These are phyloP conservation scores for Melanaphis sacchari DNA, from an alignment of 1,140 invertebrate genomes.

Conservation along the genomic window DNA sequence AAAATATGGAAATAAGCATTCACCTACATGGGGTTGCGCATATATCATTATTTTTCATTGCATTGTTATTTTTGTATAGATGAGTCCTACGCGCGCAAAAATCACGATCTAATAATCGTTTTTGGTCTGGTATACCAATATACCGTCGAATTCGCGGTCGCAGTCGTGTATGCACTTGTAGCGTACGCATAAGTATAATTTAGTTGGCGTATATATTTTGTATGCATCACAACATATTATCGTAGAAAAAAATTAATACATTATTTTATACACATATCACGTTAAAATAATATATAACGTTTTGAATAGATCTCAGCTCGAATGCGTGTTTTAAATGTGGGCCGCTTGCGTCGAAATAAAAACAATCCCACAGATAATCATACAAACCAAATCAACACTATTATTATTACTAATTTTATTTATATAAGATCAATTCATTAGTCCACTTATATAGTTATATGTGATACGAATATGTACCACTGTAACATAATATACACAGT, in stretches of 20 bases:
- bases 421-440: not conserved
- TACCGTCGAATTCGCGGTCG: constrained; percentile 18
- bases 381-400: not conserved
- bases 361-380: not conserved
- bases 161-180: not conserved
- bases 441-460: not conserved
- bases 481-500: not conserved
- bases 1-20: not conserved
- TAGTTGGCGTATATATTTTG: not conserved
- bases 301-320: not conserved
- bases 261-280: not conserved
- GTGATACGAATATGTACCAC: not conserved
- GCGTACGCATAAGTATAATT: not conserved
- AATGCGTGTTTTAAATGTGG: not conserved
- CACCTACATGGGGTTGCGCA: not conserved
- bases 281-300: not conserved
- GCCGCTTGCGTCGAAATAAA: not conserved
- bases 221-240: not conserved
- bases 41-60: not conserved
- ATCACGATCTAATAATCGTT: constrained; percentile 22
- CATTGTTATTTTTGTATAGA: not conserved
- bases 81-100: constrained; percentile 22
- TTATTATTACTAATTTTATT: not conserved
- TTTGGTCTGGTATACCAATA: not conserved
- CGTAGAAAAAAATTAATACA: not conserved